Evolutionary conservation across 2,797 vertebrate genomes (phyloP), one percentile per base, ranked within the genome.

Genomic region (Glossophaga mutica): DNA sequence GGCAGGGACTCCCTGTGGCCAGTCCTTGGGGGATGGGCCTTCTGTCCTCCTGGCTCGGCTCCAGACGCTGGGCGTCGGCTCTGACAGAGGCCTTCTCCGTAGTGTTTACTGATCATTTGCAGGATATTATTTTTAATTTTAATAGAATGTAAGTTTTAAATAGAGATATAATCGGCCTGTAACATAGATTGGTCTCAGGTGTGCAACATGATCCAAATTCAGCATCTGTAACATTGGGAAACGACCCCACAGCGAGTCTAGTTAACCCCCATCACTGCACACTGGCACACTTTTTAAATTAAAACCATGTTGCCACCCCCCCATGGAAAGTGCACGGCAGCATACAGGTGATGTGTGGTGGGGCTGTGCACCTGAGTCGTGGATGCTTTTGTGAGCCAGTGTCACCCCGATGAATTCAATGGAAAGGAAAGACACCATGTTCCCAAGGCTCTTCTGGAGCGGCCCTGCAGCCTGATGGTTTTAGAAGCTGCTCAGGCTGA

Each of bases 1-100:
- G 1, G 12, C 9, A 1, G n/a, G 19, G 74, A 26, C 15, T 22
- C 21, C 29, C 2, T 0, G 5, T 1, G n/a, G 21, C 6, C 78
- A 9, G 9, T 39, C 42, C 21, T 9, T 6, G 26, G 29, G 3
- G 59, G 59, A 32, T 5, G 14, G 59, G 16, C 59, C 59, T 32
- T 7, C 14, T 32, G 5, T 16, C 29, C 14, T 65, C 26, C 29
- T 34, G 5, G 29, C 34, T 74, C 29, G 29, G 34, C 44, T 16
- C 34, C 1, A n/a, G 44, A 22, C 44, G 92, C 32, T n/a, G 48
- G n/a, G 8, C 10, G 2, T 34, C 4, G 0, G 26, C 34, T 82
- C 68, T 71, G 62, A 22, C 73, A 59, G 77, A 37, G 48, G 59
- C 34, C n/a, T 77, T 93, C 77, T 46, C 37, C 29, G 10, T 21